These are phyloP conservation scores for Oncopeltus fasciatus DNA, from an alignment of 1,140 invertebrate genomes.

Conservation along the genomic window DNA sequence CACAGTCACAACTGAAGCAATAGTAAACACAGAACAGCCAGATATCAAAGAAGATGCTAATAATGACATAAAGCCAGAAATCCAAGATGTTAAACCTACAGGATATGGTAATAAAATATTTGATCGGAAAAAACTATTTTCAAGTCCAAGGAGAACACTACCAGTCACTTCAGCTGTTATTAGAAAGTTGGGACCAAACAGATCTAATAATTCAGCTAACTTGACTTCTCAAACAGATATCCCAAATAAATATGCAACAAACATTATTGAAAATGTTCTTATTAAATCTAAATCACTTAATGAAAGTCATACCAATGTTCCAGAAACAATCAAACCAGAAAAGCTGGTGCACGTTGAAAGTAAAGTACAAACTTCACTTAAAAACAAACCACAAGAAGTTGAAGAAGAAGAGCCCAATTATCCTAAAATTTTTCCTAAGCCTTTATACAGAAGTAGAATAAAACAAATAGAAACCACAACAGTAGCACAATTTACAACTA, in stretches of 20 bases:
- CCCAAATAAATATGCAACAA: not conserved
- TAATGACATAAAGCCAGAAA: not conserved
- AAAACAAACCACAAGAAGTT: not conserved
- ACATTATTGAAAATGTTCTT: not conserved
- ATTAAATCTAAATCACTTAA: not conserved
- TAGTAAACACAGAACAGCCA: not conserved
- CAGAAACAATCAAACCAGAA: not conserved
- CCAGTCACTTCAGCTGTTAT: slow-evolving; percentile 25
- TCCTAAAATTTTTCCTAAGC: slow-evolving; percentile 14
- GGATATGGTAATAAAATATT: slow-evolving; percentile 11
- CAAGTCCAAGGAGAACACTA: slow-evolving; percentile 19
- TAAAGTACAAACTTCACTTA: not conserved
- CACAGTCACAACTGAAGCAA: not conserved
- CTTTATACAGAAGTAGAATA: slow-evolving; percentile 7
- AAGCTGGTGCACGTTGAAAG: not conserved
- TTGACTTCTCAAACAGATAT: not conserved
- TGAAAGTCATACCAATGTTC: not conserved
- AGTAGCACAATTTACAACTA: not conserved
- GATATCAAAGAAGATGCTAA: not conserved
- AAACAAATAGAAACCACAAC: slow-evolving; percentile 11
- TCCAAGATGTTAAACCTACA: not conserved
- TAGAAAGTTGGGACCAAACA: slow-evolving; percentile 17
- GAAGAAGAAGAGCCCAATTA: slow-evolving; percentile 12
- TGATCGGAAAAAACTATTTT: slow-evolving; percentile 21
- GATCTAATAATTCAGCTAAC: not conserved